Base-by-base conservation (phyloP, 2,888 invertebrate species). In the Drosophila paranaensis region DNA sequence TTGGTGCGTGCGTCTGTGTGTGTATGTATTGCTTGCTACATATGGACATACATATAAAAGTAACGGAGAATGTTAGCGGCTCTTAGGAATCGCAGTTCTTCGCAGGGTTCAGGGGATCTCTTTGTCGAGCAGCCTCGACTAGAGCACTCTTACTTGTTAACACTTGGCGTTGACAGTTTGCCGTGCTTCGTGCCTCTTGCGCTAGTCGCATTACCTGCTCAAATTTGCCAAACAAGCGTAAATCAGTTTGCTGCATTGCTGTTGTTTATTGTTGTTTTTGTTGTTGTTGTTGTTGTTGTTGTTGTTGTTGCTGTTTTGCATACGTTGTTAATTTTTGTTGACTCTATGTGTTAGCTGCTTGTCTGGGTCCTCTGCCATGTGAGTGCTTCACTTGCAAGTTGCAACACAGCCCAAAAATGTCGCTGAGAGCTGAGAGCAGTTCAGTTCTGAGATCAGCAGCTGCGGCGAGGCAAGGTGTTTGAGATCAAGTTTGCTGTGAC, bases 221-320 rank as follows among this genome's bases (percentile, higher is more conserved):
- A 50, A 60, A 67, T 65, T 74, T 71, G 63, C 53, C 71, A 75
- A 74, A 79, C 82, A 75, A 75, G 85, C 71, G 64, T 71, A 88
- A 85, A 88, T 88, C 82, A 81, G 79, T 81, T 78, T 78, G 57
- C 72, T 67, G 74, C 81, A 77, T 82, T 58, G 30, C 33, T 39
- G 14, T 39, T 46, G 39, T 16, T 58, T 66, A n/a, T 35, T 60
- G 35, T 46, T 25, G 4, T 54, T 42, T 27, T 30, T 61, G 27
- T 42, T 54, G 48, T 54, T 60, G 35, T 46, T 25, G 4, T 54
- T 42, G 35, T 30, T 61, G 27, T 42, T 54, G 48, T 35, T 61
- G 35, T 46, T 30, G 4, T 54, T 42, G 35, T 30, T 61, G 27
- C 45, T 54, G 48, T 54, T 60, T 33, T 50, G 50, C 57, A 65